A percentile compares a stretch with the other conserved stretches of the same genome.
phyloP scores from a whole-genome alignment of 2,797 vertebrate genomes.

The Tolypeutes matacus region DNA sequence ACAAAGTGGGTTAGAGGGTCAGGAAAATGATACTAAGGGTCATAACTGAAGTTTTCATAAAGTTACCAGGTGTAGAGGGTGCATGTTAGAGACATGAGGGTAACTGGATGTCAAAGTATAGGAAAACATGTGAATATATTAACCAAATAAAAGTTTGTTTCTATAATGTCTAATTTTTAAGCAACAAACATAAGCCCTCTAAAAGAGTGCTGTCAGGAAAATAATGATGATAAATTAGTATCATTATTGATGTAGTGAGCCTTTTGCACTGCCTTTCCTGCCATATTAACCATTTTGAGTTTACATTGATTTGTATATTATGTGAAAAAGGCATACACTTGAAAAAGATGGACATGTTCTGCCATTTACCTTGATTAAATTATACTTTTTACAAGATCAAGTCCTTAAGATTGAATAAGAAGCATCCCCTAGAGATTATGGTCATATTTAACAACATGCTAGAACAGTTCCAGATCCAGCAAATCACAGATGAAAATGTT shows the following conservation, averaged over 20 bases:
- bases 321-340: fast-evolving
- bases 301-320: neutral
- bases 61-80: neutral
- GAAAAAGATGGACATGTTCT: neutral
- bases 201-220: neutral
- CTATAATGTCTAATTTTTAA: neutral
- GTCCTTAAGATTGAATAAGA: neutral
- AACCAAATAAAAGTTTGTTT: neutral
- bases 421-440: neutral
- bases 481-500: neutral
- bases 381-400: too few relatives aligned
- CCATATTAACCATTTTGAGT: fast-evolving
- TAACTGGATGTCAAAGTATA: neutral
- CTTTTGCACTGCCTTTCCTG: fast-evolving
- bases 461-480: neutral
- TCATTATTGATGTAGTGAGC: neutral
- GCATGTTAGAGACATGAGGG: neutral
- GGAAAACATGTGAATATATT: neutral
- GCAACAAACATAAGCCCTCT: neutral
- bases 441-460: neutral
- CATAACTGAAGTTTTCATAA: neutral
- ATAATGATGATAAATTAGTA: neutral
- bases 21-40: too few relatives aligned
- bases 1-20: too few relatives aligned
- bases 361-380: neutral